Conservation (phyloP, 2,113 vertebrate genomes). For the Pseudolaguvia tuberculata region DNA sequence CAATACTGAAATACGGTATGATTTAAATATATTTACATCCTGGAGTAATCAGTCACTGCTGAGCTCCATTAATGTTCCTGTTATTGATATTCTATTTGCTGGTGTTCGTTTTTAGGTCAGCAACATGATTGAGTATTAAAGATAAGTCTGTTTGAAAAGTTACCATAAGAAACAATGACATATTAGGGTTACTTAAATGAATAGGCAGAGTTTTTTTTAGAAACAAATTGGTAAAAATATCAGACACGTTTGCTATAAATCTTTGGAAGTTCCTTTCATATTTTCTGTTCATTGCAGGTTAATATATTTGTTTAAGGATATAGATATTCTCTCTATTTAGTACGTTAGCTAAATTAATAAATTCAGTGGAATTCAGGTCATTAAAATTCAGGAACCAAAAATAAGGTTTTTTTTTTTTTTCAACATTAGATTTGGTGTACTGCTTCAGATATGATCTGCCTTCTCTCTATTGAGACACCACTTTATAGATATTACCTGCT, state of each 20-base stretch:
- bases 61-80: neutral
- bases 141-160: neutral
- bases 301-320: neutral
- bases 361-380: no score
- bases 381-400: neutral
- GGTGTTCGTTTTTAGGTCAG: neutral
- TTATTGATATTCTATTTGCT: neutral
- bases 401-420: conserved; percentile 7
- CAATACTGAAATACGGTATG: conserved; percentile 10
- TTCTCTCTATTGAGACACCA: conserved; percentile 19
- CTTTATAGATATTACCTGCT: conserved; percentile 48
- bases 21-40: neutral
- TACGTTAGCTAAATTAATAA: conserved; percentile 6
- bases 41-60: neutral
- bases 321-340: neutral
- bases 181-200: neutral
- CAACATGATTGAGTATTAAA: neutral
- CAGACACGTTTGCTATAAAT: neutral
- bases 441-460: conserved; percentile 4
- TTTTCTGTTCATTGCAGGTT: neutral
- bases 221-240: neutral
- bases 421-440: conserved; percentile 10
- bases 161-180: neutral
- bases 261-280: neutral
- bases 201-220: neutral